Conservation (phyloP, 1,140 invertebrate genomes). For the Caerostris extrusa region DNA sequence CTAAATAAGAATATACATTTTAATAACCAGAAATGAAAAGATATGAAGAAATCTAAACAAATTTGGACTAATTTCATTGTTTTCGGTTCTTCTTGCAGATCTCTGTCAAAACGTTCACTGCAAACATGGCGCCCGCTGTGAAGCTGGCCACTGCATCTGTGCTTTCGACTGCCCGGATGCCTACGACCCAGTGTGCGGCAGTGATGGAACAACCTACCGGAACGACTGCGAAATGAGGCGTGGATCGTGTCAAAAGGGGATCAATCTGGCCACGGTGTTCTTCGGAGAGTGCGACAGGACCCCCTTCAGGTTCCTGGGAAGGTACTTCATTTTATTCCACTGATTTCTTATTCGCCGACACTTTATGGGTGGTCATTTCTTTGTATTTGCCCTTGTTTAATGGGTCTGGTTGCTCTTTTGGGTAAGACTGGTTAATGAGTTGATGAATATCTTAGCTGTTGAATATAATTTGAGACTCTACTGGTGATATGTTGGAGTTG, state of each 20-base stretch:
- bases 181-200: conserved; percentile 89
- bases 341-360: background rate
- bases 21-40: no score
- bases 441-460: no score
- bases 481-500: background rate
- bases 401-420: background rate
- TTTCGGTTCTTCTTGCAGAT: conserved; percentile 83
- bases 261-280: conserved; percentile 69
- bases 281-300: conserved; percentile 72
- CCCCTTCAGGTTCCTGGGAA: conserved; percentile 81
- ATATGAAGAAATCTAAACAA: background rate
- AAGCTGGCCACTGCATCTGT: conserved; percentile 91
- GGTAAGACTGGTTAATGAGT: conserved; percentile 18
- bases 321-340: conserved; percentile 57
- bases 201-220: conserved; percentile 89
- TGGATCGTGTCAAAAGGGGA: conserved; percentile 66
- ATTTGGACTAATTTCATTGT: background rate
- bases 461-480: no score
- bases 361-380: background rate
- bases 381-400: background rate
- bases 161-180: conserved; percentile 86
- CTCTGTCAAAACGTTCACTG: conserved; percentile 90
- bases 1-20: no score
- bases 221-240: conserved; percentile 74
- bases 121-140: conserved; percentile 89